Evolutionary conservation across 1,140 invertebrate species (phyloP), one percentile per base, ranked within the genome.

Genomic region (Akabosia matsudoensis): DNA sequence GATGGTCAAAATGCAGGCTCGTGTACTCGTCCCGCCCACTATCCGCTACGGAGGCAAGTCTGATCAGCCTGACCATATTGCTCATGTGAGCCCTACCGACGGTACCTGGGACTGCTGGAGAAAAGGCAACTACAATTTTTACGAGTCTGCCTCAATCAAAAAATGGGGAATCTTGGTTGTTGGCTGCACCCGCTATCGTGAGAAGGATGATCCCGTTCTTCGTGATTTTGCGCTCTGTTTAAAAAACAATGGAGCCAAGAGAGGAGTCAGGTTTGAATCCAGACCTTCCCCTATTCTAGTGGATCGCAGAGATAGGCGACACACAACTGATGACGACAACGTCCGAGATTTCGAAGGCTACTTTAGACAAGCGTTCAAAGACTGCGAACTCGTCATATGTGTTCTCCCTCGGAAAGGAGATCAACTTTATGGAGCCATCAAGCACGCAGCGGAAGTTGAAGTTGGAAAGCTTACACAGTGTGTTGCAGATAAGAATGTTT

Each of bases 401-500:
- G 33, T 78, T 0, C 33, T 76, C 28, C 70, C 70, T 13, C 13
- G 22, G 24, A 76, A 78, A 33, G 70, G 54, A 0, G 28, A 26
- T 26, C 34, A 33, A 22, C 14, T 75, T 18, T 78, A 78, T 51
- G 22, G 16, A 4, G 51, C 56, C 7, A 70, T 78, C 0, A 79
- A 79, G 56, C 76, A 77, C 31, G 79, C 73, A 4, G 76, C 79
- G 0, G 95, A 97, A 85, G 82, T 92, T 0, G 83, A 87, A 1
- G 84, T 92, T 56, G 92, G 92, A 2, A 85, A 94, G 52, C 82
- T 94, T 18, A 96, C 94, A 0, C 94, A 96, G 81, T 96, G 94
- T 82, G 85, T 97, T 10, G 92, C 91, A 61, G 82, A 83, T 85
- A 30, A 80, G 71, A 73, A 95, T 90, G 16, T 82, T 88, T 0